These are phyloP conservation scores for Synanthedon tipuliformis DNA, from an alignment of 2,888 invertebrate genomes.

Conservation along the genomic window DNA sequence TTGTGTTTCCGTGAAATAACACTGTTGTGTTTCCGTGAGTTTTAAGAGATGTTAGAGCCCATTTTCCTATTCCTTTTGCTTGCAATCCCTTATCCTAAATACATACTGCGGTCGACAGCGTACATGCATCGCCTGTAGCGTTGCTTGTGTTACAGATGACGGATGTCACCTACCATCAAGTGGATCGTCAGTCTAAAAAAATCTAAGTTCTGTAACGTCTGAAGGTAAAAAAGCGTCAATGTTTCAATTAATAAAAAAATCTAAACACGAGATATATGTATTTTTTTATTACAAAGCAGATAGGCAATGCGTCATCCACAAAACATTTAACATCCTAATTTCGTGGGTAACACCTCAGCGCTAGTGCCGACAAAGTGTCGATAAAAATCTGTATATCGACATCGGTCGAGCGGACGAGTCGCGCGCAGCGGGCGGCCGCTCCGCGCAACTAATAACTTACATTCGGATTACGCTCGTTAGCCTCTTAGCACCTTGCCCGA, in stretches of 20 bases:
- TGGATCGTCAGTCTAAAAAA: no score
- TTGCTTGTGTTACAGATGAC: no score
- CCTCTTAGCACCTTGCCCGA: slow-evolving; percentile 64
- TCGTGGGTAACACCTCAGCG: slow-evolving; percentile 63
- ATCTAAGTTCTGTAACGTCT: no score
- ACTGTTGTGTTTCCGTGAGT: no score
- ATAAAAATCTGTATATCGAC: slow-evolving; percentile 56
- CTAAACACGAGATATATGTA: background rate
- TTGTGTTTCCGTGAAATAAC: no score
- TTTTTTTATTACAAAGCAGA: slow-evolving; percentile 28
- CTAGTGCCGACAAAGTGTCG: slow-evolving; percentile 62
- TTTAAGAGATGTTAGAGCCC: no score
- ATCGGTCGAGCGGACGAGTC: slow-evolving; percentile 22
- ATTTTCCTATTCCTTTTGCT: no score
- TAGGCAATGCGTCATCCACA: slow-evolving; percentile 59
- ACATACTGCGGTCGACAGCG: no score
- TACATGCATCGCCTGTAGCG: no score
- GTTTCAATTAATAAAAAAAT: background rate
- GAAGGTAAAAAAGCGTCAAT: background rate
- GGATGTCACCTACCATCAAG: no score
- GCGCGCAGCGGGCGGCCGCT: slow-evolving; percentile 50
- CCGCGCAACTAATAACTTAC: slow-evolving; percentile 61
- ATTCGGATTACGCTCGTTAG: slow-evolving; percentile 67
- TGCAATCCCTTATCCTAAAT: no score
- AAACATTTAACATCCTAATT: slow-evolving; percentile 66